Conservation (phyloP, 2,797 vertebrate species). For the Platalea minor region DNA sequence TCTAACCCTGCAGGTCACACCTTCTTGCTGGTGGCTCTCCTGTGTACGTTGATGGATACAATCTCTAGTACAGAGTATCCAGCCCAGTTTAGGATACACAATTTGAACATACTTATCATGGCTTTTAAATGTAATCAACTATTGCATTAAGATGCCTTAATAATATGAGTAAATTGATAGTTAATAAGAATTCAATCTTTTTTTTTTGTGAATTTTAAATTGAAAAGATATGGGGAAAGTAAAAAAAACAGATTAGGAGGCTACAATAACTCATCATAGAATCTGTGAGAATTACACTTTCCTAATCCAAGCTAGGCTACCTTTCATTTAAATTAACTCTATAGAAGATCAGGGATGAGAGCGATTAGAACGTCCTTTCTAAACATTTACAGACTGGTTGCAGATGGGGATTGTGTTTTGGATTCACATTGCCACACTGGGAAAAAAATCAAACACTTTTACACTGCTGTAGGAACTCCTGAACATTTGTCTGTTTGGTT, state of each 20-base stretch:
- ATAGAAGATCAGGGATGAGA: not conserved
- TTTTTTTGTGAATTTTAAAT: not conserved
- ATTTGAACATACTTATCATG: not conserved
- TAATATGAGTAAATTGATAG: not conserved
- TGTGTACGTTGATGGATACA: not conserved
- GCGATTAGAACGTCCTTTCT: not conserved
- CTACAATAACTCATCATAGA: not conserved
- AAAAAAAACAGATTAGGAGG: not conserved
- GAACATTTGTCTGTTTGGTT: slow-evolving; percentile 41
- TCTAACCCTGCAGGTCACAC: not conserved
- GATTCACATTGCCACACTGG: not conserved
- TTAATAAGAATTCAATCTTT: not conserved
- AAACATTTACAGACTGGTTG: not conserved
- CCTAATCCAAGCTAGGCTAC: not conserved
- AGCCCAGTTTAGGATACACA: not conserved
- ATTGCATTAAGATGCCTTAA: not conserved
- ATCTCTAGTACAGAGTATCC: accelerated
- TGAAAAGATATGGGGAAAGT: not conserved
- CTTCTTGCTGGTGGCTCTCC: not conserved
- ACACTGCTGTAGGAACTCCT: not conserved
- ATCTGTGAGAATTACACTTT: not conserved
- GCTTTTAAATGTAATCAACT: not conserved
- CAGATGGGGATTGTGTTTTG: not conserved
- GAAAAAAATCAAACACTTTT: not conserved
- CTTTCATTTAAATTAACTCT: not conserved